A percentile compares a stretch with the other conserved stretches of the same genome.
Conservation (phyloP, 92 coral and sea anemone species). For the Palythoa grandis region DNA sequence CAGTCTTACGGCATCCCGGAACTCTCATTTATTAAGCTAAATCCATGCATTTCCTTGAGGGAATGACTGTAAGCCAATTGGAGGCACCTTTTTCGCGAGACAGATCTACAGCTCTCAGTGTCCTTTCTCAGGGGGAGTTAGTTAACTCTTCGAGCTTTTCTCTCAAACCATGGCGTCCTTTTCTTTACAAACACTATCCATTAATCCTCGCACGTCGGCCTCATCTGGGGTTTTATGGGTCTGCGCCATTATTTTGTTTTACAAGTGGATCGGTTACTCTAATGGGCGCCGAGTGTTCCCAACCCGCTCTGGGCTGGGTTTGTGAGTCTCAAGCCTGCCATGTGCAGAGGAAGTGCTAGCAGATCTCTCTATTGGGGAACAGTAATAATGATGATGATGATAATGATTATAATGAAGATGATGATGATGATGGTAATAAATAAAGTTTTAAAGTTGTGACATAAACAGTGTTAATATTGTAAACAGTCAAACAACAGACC, state of each 20-base stretch:
- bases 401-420: too few relatives aligned
- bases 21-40: slow-evolving; percentile 39
- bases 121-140: slow-evolving; percentile 14
- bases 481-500: too few relatives aligned
- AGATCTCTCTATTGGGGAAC: too few relatives aligned
- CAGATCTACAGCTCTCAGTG: slow-evolving; percentile 39
- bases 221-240: slow-evolving; percentile 45
- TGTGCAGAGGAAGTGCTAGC: too few relatives aligned
- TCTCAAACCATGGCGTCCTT: background rate
- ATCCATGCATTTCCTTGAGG: background rate
- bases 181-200: background rate
- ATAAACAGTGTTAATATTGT: too few relatives aligned
- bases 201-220: slow-evolving; percentile 33
- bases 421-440: too few relatives aligned
- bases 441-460: too few relatives aligned
- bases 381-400: too few relatives aligned
- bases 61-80: slow-evolving; percentile 43
- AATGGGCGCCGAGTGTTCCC: too few relatives aligned
- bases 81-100: slow-evolving; percentile 50
- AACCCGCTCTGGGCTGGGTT: background rate
- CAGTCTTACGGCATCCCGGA: slow-evolving; percentile 35
- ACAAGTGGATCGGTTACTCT: slow-evolving; percentile 1
- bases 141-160: background rate
- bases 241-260: slow-evolving; percentile 35
- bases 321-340: too few relatives aligned